A percentile compares a stretch with the other conserved stretches of the same genome.
Conservation (phyloP, 1,140 invertebrate genomes). For the Dendroctonus valens region DNA sequence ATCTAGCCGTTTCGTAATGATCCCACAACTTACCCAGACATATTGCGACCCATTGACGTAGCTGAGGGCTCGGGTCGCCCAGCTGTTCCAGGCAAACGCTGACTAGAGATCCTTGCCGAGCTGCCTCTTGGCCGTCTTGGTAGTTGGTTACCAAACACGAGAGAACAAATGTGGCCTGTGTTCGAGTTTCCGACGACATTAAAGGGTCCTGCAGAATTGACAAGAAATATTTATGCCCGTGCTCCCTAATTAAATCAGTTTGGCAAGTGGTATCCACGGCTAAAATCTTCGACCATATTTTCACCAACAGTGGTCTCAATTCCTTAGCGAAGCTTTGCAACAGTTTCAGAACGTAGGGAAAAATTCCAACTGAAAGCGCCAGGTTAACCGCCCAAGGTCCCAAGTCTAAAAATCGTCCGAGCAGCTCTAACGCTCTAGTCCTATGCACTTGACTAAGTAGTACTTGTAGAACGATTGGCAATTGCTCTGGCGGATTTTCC, state of each 20-base stretch:
- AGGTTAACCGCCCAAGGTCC: constrained; percentile 97
- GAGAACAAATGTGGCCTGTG: constrained; percentile 88
- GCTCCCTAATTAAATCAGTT: constrained; percentile 91
- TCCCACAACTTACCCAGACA: constrained; percentile 93
- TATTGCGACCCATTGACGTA: constrained; percentile 90
- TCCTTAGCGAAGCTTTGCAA: constrained; percentile 92
- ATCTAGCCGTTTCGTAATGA: constrained; percentile 83
- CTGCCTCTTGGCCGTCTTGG: constrained; percentile 52
- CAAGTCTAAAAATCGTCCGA: constrained; percentile 89
- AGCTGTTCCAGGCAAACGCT: constrained; percentile 86
- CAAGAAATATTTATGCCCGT: constrained; percentile 93
- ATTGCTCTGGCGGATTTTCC: constrained; percentile 86
- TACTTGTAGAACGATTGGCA: constrained; percentile 98
- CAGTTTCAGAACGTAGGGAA: constrained; percentile 96
- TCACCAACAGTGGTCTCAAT: constrained; percentile 88
- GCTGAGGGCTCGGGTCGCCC: constrained; percentile 57
- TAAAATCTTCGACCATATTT: constrained; percentile 99
- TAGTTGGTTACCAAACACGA: constrained; percentile 91
- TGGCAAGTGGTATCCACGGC: constrained; percentile 97
- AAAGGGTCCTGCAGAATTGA: constrained; percentile 81
- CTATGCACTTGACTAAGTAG: constrained; percentile 96
- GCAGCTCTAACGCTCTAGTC: constrained; percentile 87
- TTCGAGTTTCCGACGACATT: constrained; percentile 80
- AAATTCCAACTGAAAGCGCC: constrained; percentile 95
- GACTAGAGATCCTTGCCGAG: constrained; percentile 63